Evolutionary conservation across 2,888 invertebrate species (phyloP), one percentile per base, ranked within the genome.

Genomic region (Metacarcinus magister): DNA sequence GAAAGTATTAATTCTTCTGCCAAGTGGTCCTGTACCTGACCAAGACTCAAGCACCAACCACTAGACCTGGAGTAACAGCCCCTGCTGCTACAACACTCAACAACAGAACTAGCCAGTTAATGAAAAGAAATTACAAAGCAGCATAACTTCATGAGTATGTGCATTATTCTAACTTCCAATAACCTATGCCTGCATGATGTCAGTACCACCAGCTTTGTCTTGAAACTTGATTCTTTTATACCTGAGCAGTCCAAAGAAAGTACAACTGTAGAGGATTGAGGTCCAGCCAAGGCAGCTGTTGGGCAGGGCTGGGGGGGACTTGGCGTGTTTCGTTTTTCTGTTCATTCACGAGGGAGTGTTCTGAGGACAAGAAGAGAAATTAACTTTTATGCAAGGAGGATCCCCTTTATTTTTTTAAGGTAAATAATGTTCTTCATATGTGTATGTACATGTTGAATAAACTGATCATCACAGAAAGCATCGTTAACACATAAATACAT

Each of bases 161-260:
- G 10, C 75, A 75, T 28, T 8, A 28, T 7, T 75, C 75, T 28
- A 75, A 8, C 75, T n/a, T 75, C n/a, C 75, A 75, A 4, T 60
- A 60, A 5, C 23, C 28, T n/a, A 75, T 28, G 23, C 75, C 75
- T 75, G 7, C 28, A 28, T 75, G 75, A 75, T 28, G 75, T 28
- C 75, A n/a, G 28, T 8, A 60, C 23, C 23, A 23, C 19, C 23
- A 23, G 23, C 60, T 28, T 28, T 28, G 75, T 75, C 5, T 5
- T 75, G 28, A 1, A 46, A 90, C 2, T 48, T 44, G 16, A 32
- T 23, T n/a, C 32, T 10, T 82, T 39, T 32, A 8, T 93, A 96
- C 96, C 95, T 95, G 96, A 28, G 94, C 96, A 48, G 60, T 94
- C 32, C 96, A 93, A 46, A 96, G 91, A 32, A 94, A 95, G 54